These are phyloP conservation scores for Alouatta caraya DNA, from an alignment of 2,797 vertebrate species.

Conservation along the genomic window DNA sequence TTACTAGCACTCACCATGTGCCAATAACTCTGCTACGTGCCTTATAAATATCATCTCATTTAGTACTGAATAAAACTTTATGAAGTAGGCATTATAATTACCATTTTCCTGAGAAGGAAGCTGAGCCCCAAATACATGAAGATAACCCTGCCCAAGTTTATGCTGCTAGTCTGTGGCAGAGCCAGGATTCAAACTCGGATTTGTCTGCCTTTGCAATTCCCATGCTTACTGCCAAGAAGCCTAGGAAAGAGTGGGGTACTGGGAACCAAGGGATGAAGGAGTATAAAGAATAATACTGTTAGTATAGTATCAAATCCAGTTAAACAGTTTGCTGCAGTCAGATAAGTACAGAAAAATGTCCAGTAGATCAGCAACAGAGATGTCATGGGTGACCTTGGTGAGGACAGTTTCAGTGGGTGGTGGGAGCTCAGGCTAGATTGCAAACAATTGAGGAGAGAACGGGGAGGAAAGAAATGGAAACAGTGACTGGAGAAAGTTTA, in stretches of 20 bases:
- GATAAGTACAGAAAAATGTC: not conserved
- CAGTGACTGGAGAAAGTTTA: not conserved
- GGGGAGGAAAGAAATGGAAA: not conserved
- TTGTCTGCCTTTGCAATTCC: slow-evolving; percentile 16
- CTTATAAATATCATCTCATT: not conserved
- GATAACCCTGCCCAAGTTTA: not conserved
- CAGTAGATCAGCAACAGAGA: not conserved
- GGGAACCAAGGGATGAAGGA: not conserved
- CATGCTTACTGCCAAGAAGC: not conserved
- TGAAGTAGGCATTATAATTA: not conserved
- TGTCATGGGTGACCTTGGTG: not conserved
- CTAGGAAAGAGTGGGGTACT: not conserved
- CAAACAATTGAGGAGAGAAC: not conserved
- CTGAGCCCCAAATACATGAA: not conserved
- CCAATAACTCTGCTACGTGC: not conserved
- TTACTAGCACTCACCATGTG: not conserved
- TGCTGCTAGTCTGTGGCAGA: not conserved
- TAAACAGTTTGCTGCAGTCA: not conserved
- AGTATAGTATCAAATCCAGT: not conserved
- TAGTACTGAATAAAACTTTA: slow-evolving; percentile 8
- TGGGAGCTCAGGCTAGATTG: not conserved
- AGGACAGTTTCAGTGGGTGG: not conserved
- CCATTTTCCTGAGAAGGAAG: slow-evolving; percentile 9
- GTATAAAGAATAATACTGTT: not conserved
- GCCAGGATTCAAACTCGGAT: not conserved